phyloP scores from a whole-genome alignment of 2,797 vertebrate species.

The Sandelia bainsii region DNA sequence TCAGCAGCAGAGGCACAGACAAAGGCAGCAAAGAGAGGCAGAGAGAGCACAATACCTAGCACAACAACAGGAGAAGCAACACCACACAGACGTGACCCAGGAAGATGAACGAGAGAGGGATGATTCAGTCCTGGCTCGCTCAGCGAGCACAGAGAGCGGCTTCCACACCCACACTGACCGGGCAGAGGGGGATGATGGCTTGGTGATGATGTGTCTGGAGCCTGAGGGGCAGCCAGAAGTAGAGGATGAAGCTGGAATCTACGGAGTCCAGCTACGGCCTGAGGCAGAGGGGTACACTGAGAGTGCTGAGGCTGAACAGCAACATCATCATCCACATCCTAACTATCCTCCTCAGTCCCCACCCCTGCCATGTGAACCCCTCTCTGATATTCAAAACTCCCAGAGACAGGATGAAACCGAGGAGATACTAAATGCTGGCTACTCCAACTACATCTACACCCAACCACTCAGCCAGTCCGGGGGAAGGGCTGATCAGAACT shows the following conservation, averaged over 20 bases:
- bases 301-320: slow-evolving; percentile 92
- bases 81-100: slow-evolving; percentile 68
- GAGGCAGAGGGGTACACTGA: slow-evolving; percentile 93
- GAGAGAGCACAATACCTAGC: slow-evolving; percentile 74
- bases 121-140: slow-evolving; percentile 86
- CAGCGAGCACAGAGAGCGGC: slow-evolving; percentile 95
- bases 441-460: slow-evolving; percentile 92
- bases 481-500: slow-evolving; percentile 61
- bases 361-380: slow-evolving; percentile 85
- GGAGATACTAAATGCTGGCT: slow-evolving; percentile 87
- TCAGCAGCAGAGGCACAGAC: slow-evolving; percentile 77
- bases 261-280: slow-evolving; percentile 70
- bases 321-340: slow-evolving; percentile 78
- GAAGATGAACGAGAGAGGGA: slow-evolving; percentile 85
- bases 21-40: slow-evolving; percentile 76
- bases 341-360: slow-evolving; percentile 85
- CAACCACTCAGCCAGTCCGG: slow-evolving; percentile 84
- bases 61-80: slow-evolving; percentile 63
- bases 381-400: slow-evolving; percentile 84
- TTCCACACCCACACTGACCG: slow-evolving; percentile 97
- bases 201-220: slow-evolving; percentile 82
- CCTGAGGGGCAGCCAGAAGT: slow-evolving; percentile 85
- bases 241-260: slow-evolving; percentile 45
- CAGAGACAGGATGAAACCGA: slow-evolving; percentile 87
- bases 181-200: slow-evolving; percentile 92